Conservation (phyloP, 2,888 invertebrate genomes). For the Phortica okadai region DNA sequence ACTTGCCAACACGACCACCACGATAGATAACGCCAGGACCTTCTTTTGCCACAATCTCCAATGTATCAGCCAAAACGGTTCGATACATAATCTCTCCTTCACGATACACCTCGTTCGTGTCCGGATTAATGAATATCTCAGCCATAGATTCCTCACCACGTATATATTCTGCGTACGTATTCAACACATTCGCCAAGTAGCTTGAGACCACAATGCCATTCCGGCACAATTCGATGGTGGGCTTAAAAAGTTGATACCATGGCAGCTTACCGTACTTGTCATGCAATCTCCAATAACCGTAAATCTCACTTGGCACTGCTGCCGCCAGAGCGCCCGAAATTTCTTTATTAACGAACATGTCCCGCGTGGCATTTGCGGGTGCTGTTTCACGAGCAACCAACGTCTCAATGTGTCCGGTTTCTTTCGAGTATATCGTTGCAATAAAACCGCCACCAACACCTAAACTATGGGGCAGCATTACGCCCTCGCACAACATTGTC, state of each 20-base stretch:
- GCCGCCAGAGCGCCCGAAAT: slow-evolving; percentile 78
- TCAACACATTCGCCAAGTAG: slow-evolving; percentile 81
- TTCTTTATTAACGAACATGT: slow-evolving; percentile 82
- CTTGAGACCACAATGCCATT: slow-evolving; percentile 83
- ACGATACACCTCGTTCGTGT: slow-evolving; percentile 71
- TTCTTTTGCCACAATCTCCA: slow-evolving; percentile 82
- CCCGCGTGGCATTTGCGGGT: slow-evolving; percentile 82
- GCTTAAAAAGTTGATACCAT: slow-evolving; percentile 87
- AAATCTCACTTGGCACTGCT: slow-evolving; percentile 93
- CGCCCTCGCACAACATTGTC: slow-evolving; percentile 89
- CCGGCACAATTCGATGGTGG: slow-evolving; percentile 86
- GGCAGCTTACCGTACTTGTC: slow-evolving; percentile 84
- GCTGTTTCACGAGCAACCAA: slow-evolving; percentile 89
- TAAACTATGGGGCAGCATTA: slow-evolving; percentile 89
- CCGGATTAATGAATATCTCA: slow-evolving; percentile 82
- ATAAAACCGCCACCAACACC: slow-evolving; percentile 94
- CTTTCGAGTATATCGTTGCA: slow-evolving; percentile 87
- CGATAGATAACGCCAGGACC: slow-evolving; percentile 86
- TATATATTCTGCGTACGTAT: slow-evolving; percentile 78
- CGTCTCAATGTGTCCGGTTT: slow-evolving; percentile 79
- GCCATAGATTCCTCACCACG: slow-evolving; percentile 79
- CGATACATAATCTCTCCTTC: slow-evolving; percentile 82
- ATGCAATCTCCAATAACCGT: slow-evolving; percentile 88
- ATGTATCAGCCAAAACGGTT: slow-evolving; percentile 82
- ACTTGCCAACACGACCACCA: slow-evolving; percentile 82